Conservation (phyloP, 2,113 vertebrate genomes). For the Crotalus helleri region DNA sequence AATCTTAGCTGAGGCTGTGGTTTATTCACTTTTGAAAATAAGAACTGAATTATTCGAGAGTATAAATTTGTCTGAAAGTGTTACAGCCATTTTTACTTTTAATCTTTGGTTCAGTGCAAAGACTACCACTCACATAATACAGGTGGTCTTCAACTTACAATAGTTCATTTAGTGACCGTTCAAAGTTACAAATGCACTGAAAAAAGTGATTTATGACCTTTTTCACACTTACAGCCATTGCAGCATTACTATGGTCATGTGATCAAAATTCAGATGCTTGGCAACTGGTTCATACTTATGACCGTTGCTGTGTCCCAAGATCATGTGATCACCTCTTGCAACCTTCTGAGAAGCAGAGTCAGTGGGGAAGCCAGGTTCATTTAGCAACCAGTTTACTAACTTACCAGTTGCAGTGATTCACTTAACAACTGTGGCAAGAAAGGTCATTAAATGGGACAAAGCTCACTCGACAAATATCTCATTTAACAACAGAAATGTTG, state of each 20-base stretch:
- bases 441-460: not conserved
- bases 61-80: not conserved
- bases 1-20: not conserved
- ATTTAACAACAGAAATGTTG: not conserved
- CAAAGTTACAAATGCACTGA: not conserved
- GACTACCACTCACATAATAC: not conserved
- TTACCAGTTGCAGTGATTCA: not conserved
- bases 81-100: not conserved
- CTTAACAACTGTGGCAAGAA: not conserved
- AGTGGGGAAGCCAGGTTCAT: not conserved
- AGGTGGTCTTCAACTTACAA: not conserved
- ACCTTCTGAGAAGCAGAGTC: not conserved
- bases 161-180: not conserved
- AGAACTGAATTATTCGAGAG: not conserved
- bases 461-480: not conserved
- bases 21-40: not conserved
- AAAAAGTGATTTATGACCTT: not conserved
- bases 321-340: not conserved
- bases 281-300: not conserved
- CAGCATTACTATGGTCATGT: not conserved
- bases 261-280: not conserved
- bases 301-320: not conserved
- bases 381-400: not conserved
- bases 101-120: not conserved
- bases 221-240: not conserved